Evolutionary conservation across 2,888 invertebrate species (phyloP).

Genomic region (Campoletis raptor): DNA sequence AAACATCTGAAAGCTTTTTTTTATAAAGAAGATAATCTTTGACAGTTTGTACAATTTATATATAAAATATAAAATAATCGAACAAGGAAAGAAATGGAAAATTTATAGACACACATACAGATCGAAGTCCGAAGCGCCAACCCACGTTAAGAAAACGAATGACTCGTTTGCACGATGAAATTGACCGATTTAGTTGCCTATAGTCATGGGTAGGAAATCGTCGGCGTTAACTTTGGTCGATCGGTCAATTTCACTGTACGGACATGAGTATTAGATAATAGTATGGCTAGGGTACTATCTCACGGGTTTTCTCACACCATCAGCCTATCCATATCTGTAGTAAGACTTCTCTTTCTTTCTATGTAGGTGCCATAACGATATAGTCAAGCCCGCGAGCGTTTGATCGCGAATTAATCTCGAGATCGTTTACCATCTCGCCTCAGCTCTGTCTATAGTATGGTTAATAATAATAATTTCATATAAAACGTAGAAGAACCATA

Average conservation of each 20-base stretch:
- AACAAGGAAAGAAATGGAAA: neutral
- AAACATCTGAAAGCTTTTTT: neutral
- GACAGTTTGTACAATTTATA: neutral
- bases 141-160: neutral
- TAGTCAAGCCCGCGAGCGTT: constrained; percentile 60
- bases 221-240: constrained; percentile 34
- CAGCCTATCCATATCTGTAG: neutral
- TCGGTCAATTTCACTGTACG: constrained; percentile 50
- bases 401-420: constrained; percentile 69
- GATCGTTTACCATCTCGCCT: constrained; percentile 67
- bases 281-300: constrained; percentile 47
- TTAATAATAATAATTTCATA: constrained; percentile 59
- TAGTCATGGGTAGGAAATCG: constrained; percentile 19
- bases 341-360: neutral
- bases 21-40: neutral
- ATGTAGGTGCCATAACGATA: constrained; percentile 63
- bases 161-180: constrained; percentile 38
- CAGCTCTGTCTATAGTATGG: constrained; percentile 39
- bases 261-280: constrained; percentile 49
- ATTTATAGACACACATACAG: neutral
- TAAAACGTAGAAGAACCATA: constrained; percentile 31
- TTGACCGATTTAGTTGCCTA: constrained; percentile 47
- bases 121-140: neutral
- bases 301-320: constrained; percentile 50
- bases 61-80: neutral